Evolutionary conservation across 2,113 vertebrate species (phyloP).

Genomic region (Elanus axillaris): DNA sequence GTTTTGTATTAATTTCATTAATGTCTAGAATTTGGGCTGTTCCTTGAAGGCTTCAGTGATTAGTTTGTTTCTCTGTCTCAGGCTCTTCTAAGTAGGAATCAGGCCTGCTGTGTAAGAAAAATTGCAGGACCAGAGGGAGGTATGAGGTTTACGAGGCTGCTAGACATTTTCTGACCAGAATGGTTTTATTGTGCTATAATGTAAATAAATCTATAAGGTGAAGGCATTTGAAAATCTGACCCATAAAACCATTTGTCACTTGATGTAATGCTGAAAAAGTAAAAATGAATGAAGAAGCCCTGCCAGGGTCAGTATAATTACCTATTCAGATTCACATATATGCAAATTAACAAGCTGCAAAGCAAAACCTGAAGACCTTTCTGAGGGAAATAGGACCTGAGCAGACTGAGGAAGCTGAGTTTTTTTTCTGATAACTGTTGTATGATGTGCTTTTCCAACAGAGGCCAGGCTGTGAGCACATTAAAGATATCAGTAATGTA

Average conservation of each 20-base stretch:
- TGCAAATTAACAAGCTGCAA: neutral
- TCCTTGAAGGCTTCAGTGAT: neutral
- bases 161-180: neutral
- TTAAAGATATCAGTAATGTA: neutral
- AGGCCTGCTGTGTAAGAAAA: neutral
- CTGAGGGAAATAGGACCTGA: neutral
- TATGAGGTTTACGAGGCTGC: fast-evolving
- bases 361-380: neutral
- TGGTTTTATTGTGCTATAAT: neutral
- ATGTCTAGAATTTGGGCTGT: neutral
- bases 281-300: neutral
- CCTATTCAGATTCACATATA: neutral
- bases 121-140: neutral
- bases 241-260: fast-evolving
- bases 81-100: neutral
- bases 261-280: neutral
- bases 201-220: neutral
- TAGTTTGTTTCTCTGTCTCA: neutral
- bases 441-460: neutral
- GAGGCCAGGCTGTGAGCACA: neutral
- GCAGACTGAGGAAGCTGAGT: neutral
- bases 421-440: neutral
- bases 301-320: neutral
- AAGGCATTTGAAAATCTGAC: neutral
- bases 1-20: neutral